These are phyloP conservation scores for Mesochorus sp. DNA, from an alignment of 2,888 invertebrate species.

Conservation along the genomic window DNA sequence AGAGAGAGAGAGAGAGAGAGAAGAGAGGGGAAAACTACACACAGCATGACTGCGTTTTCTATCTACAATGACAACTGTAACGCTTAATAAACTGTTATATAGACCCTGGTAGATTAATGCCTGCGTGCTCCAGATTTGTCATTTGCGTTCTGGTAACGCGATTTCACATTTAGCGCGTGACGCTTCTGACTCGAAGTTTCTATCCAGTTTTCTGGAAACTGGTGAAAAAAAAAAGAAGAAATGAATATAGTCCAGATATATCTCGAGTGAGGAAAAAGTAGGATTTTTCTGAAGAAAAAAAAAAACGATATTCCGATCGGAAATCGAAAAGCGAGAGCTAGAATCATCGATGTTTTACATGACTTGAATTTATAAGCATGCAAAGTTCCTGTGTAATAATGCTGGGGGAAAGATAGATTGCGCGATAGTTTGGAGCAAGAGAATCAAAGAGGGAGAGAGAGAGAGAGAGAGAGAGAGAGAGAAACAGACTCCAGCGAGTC, in stretches of 20 bases:
- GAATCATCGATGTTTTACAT: too few species aligned
- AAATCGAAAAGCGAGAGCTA: not conserved
- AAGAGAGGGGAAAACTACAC: not conserved
- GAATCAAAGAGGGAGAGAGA: slow-evolving; percentile 40
- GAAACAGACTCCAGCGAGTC: slow-evolving; percentile 46
- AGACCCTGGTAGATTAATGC: slow-evolving; percentile 20
- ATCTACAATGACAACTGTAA: slow-evolving; percentile 30
- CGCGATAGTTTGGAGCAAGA: too few species aligned
- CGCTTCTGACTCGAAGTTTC: not conserved
- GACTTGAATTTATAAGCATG: not conserved
- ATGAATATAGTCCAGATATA: not conserved
- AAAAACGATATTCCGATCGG: not conserved
- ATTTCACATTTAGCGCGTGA: slow-evolving; percentile 4
- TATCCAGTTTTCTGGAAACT: not conserved
- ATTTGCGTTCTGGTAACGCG: not conserved
- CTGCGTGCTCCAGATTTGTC: slow-evolving; percentile 39
- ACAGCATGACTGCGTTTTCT: slow-evolving; percentile 12
- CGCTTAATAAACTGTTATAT: slow-evolving; percentile 34
- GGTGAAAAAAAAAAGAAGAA: not conserved
- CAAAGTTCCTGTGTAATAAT: not conserved
- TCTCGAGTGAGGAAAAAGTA: not conserved
- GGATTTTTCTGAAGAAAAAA: not conserved
- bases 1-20: not conserved
- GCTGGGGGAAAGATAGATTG: not conserved
- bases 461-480: slow-evolving; percentile 8